A percentile compares a stretch with the other conserved stretches of the same genome.
Evolutionary conservation across 2,797 vertebrate genomes (phyloP).

Genomic region (Trachurus trachurus): DNA sequence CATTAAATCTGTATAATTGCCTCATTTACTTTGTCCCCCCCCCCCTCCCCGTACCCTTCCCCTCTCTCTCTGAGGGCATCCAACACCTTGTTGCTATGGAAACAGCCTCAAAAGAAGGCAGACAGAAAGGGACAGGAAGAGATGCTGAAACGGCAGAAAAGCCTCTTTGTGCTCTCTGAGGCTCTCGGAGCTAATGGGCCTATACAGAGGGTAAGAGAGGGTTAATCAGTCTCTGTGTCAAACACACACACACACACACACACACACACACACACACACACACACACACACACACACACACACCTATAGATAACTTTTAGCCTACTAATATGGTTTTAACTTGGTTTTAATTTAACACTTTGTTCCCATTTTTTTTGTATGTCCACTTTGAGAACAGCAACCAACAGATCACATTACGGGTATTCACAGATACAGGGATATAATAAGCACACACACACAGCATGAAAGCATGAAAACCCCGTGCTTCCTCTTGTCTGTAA

Average conservation of each 20-base stretch:
- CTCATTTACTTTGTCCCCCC: constrained; percentile 30
- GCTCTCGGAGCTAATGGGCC: constrained; percentile 17
- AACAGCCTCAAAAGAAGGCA: constrained; percentile 66
- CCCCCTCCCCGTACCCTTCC: constrained; percentile 1
- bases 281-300: constrained; percentile 13
- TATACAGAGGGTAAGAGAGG: constrained; percentile 24
- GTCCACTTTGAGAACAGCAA: neutral
- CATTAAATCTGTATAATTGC: constrained; percentile 5
- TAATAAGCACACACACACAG: neutral
- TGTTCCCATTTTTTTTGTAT: neutral
- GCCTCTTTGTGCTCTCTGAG: constrained; percentile 65
- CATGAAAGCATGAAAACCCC: constrained; percentile 15
- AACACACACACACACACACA: constrained; percentile 4
- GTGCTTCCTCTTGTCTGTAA: neutral
- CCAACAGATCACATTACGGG: constrained; percentile 18
- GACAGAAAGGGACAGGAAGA: constrained; percentile 61
- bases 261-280: constrained; percentile 9
- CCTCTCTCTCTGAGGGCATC: constrained; percentile 44
- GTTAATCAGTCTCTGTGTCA: constrained; percentile 15
- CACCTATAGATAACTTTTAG: too few species aligned
- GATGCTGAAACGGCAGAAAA: constrained; percentile 73
- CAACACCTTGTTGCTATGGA: constrained; percentile 78
- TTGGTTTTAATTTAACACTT: neutral
- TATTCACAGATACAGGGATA: constrained; percentile 12
- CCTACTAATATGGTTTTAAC: too few species aligned